Conservation (phyloP, 2,888 invertebrate genomes). For the Mythimna loreyi region DNA sequence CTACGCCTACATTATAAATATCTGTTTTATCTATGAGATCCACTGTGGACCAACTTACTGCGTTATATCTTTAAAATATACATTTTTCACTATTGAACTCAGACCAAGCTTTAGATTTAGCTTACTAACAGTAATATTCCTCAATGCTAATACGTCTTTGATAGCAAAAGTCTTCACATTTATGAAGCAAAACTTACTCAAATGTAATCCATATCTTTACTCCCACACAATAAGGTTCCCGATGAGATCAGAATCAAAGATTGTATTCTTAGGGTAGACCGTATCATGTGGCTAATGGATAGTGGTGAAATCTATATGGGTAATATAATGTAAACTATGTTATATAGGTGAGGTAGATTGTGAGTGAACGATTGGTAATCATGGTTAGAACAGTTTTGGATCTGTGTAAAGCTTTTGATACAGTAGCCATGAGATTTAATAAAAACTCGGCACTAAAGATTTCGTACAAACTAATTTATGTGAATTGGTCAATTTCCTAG, state of each 20-base stretch:
- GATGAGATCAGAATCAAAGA: slow-evolving; percentile 39
- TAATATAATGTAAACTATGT: slow-evolving; percentile 34
- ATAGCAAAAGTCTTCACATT: slow-evolving; percentile 4
- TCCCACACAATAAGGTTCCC: slow-evolving; percentile 11
- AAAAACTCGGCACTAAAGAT: no score
- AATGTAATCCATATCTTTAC: slow-evolving; percentile 34
- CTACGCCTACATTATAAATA: no score
- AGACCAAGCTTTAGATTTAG: no score
- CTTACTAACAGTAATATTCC: background rate
- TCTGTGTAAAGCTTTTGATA: slow-evolving; percentile 13
- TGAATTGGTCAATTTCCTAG: no score
- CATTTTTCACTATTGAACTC: no score
- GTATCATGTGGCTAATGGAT: slow-evolving; percentile 48
- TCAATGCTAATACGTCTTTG: background rate
- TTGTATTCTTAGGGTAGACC: slow-evolving; percentile 6
- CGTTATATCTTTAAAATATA: no score
- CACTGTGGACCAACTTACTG: no score
- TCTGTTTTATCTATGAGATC: no score
- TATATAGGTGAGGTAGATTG: background rate
- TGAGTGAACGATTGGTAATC: background rate
- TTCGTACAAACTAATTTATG: no score
- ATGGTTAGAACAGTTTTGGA: background rate
- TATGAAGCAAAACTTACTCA: slow-evolving; percentile 6
- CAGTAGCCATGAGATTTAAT: background rate
- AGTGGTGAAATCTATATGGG: slow-evolving; percentile 37